Base-by-base conservation (phyloP, 2,113 vertebrate genomes). In the Erythrolamprus reginae region DNA sequence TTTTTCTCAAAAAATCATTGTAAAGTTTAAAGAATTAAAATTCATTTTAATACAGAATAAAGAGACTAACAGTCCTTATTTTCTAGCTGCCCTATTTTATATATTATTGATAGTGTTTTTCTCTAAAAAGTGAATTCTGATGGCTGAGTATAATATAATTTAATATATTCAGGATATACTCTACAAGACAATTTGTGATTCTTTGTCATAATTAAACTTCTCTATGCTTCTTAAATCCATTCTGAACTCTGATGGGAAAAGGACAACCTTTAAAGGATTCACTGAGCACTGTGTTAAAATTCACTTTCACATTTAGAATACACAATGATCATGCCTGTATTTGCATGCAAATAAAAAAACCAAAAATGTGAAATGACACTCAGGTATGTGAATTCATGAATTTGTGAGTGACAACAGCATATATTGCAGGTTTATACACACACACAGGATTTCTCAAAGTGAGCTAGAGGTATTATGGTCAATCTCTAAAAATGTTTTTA, bases 11-110 rank as follows among this genome's bases (percentile, higher is more conserved):
- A 91, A 93, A 92, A 88, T 23, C 77, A 87, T 95, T 90, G 93
- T 91, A 56, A 56, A 24, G 55, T 24, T 24, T 56, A 56, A 56
- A 23, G 21, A 56, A 56, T 56, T 56, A 56, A 56, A 56, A 56
- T 56, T 56, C 53, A 24, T 56, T 95, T 93, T 89, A 94, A 93
- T 95, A 91, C 4, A 94, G 94, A 90, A 94, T 58, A 93, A 94
- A 83, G 77, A 2, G 82, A 94, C 88, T 28, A 92, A 89, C 87
- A 90, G 92, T 92, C 90, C 51, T 47, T 94, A 92, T 90, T 90
- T 50, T 48, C 48, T 89, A 88, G 87, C 85, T 77, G 90, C 94
- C 87, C 94, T 55, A 55, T 23, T 84, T n/a, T 93, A 55, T 93
- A n/a, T 28, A 61, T 10, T 12, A 94, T 82, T 91, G 21, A 48